Conservation (phyloP, 2,113 vertebrate species). For the Sinosuthora webbiana region DNA sequence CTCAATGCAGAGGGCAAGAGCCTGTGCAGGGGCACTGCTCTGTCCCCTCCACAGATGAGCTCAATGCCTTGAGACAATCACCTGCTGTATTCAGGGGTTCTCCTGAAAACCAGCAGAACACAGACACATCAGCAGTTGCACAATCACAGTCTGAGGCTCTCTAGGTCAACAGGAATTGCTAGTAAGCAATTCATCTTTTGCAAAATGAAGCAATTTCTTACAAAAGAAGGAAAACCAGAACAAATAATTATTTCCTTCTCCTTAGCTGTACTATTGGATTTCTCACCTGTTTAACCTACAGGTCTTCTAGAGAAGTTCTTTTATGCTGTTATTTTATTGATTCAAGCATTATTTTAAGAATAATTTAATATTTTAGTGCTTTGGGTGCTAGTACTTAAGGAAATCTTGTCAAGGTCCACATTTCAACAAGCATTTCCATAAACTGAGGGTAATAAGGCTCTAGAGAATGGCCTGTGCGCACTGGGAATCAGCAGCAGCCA, state of each 20-base stretch:
- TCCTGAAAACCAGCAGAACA: not conserved
- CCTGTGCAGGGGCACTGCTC: accelerated
- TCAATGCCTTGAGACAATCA: not conserved
- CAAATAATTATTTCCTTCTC: not conserved
- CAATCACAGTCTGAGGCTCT: not conserved
- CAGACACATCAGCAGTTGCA: not conserved
- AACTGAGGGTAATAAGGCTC: not conserved
- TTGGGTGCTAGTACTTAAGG: not conserved
- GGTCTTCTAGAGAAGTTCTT: not conserved
- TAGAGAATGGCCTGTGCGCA: not conserved
- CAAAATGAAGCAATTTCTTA: not conserved
- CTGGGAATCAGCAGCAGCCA: not conserved
- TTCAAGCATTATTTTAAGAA: not conserved
- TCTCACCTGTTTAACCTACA: not conserved
- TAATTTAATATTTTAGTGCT: not conserved
- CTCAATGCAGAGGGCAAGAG: not conserved
- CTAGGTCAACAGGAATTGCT: not conserved
- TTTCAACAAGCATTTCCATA: not conserved
- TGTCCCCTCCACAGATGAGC: not conserved
- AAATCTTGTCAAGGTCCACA: not conserved
- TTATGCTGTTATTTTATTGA: not conserved
- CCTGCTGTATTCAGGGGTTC: not conserved
- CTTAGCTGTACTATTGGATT: not conserved
- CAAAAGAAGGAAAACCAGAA: not conserved
- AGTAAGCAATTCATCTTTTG: not conserved